Evolutionary conservation across 2,797 vertebrate genomes (phyloP).

Genomic region (Prunella strophiata): DNA sequence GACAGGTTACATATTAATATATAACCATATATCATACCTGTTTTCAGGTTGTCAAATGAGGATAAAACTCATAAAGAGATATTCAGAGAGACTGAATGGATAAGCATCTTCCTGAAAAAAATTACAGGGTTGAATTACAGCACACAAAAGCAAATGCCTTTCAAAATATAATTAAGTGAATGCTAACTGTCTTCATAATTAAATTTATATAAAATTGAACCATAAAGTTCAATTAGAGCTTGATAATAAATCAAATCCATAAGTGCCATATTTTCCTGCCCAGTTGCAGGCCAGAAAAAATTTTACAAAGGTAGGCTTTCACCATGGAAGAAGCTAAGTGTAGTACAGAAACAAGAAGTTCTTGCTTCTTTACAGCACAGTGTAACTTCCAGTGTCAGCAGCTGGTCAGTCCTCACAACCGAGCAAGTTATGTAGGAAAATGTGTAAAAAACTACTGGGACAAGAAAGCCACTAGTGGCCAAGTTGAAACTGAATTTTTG

Average conservation of each 20-base stretch:
- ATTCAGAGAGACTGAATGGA: not conserved
- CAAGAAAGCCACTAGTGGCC: not conserved
- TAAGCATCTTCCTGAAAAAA: not conserved
- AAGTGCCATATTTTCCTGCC: not conserved
- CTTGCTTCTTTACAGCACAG: not conserved
- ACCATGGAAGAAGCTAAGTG: not conserved
- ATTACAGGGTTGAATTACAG: not conserved
- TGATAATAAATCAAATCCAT: not conserved
- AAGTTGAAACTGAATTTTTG: not conserved
- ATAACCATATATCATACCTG: not conserved
- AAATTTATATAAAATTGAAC: not conserved
- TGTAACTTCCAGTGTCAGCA: not conserved
- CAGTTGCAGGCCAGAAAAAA: not conserved
- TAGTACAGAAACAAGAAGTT: not conserved
- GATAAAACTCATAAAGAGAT: not conserved
- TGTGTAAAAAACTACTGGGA: not conserved
- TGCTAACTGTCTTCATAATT: not conserved
- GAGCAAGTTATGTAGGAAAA: not conserved
- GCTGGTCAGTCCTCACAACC: not conserved
- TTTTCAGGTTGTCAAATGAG: not conserved
- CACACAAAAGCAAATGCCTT: not conserved
- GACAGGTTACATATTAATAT: not conserved
- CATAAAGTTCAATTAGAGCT: not conserved
- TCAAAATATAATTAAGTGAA: not conserved
- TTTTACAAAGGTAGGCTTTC: not conserved